Evolutionary conservation across 2,797 vertebrate species (phyloP).

Genomic region (Lycodopsis pacificus): DNA sequence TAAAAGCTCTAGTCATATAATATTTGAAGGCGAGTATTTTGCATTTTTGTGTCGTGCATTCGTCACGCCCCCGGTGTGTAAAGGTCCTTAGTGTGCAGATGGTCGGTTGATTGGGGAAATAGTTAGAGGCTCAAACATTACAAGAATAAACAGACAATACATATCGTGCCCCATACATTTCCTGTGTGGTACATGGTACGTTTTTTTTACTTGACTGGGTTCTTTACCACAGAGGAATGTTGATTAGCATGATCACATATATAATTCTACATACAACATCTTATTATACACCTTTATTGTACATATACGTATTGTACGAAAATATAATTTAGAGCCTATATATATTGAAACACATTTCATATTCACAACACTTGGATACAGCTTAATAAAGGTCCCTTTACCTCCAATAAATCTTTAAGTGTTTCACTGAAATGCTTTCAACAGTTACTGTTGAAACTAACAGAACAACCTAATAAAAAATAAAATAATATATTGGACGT

Average conservation of each 20-base stretch:
- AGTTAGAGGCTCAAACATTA: not conserved
- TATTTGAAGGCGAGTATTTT: not conserved
- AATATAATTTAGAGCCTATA: slow-evolving; percentile 56
- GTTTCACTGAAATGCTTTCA: slow-evolving; percentile 4
- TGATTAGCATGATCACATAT: slow-evolving; percentile 28
- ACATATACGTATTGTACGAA: slow-evolving; percentile 44
- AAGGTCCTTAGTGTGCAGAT: not conserved
- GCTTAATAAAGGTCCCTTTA: slow-evolving; percentile 20
- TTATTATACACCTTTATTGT: slow-evolving; percentile 35
- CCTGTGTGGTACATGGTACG: not conserved
- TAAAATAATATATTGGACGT: not conserved
- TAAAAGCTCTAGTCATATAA: not conserved
- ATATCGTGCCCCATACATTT: slow-evolving; percentile 2
- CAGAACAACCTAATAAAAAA: not conserved
- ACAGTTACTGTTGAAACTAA: slow-evolving; percentile 1
- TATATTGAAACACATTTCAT: slow-evolving; percentile 39
- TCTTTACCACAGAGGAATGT: slow-evolving; percentile 5
- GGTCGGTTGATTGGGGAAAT: not conserved
- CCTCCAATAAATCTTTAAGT: not conserved
- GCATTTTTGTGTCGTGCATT: not conserved
- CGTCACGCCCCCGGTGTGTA: not conserved
- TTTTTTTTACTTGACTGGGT: not conserved
- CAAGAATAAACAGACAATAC: slow-evolving; percentile 10
- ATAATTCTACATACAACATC: slow-evolving; percentile 34
- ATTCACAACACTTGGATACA: slow-evolving; percentile 25